Evolutionary conservation across 2,888 invertebrate species (phyloP), one percentile per base, ranked within the genome.

Genomic region (Agriopis aurantiaria): DNA sequence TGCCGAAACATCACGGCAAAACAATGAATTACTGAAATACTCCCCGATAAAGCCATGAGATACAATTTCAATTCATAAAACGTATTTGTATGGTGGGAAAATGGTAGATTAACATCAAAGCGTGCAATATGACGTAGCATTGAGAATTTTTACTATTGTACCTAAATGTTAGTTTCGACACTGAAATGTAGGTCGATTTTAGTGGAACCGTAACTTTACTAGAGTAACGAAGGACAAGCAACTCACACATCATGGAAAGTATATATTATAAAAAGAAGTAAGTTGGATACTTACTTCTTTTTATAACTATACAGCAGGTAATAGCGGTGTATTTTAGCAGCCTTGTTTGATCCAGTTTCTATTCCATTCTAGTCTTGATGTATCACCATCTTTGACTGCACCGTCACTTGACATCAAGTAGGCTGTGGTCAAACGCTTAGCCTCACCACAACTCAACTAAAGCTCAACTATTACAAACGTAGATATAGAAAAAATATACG

Each of bases 101-200:
- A 72, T 45, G 55, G 58, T 40, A 73, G 77, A 77, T 77, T 72
- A 68, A 12, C 72, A 74, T 75, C 75, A 68, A 69, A 66, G 65
- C 73, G 72, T 75, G 77, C 74, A 75, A 75, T 75, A 77, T 73
- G 72, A 74, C 63, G 72, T 53, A 73, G 72, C 73, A 73, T 73
- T 75, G 69, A 73, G 74, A 68, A 69, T 75, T 74, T 75, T 77
- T 71, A 73, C 73, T 64, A 71, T 75, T 70, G 60, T 68, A 53
- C 53, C 53, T 33, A 60, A 74, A 71, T 64, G 71, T 58, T 72
- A 48, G 68, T 77, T 77, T 75, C 77, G 63, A 65, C 75, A 75
- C 49, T 17, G 51, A 14, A 58, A 74, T 74, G 75, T 77, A 72
- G 77, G 77, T 72, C 74, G 68, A 60, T 65, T 74, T 62, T 71